A percentile compares a stretch with the other conserved stretches of the same genome.
Conservation (phyloP, 2,113 vertebrate species). For the Carassius carassius region DNA sequence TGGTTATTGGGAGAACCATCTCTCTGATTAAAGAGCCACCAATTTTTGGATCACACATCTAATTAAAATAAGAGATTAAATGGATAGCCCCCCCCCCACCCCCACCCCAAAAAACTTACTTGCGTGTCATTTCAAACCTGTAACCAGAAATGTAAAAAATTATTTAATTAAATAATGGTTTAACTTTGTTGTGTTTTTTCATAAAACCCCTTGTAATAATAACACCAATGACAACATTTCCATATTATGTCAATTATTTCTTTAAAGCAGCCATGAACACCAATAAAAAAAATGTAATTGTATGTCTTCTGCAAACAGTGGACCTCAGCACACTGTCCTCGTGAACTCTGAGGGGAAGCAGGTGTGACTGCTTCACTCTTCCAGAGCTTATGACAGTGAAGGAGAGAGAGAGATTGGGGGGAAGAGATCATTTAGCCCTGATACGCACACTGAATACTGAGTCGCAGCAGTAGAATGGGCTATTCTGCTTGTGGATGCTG, state of each 20-base stretch:
- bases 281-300: conserved; percentile 10
- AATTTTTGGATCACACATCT: not conserved
- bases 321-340: conserved; percentile 1
- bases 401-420: conserved; percentile 47
- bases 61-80: conserved; percentile 43
- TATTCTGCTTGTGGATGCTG: conserved; percentile 68
- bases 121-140: not conserved
- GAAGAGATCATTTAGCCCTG: conserved; percentile 70
- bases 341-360: conserved; percentile 33
- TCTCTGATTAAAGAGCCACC: not conserved
- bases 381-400: conserved; percentile 59
- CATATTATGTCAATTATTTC: not conserved
- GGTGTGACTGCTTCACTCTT: conserved; percentile 35
- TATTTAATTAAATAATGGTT: not conserved
- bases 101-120: too few relatives aligned
- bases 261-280: not conserved
- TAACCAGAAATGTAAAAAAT: not conserved
- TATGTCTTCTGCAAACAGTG: not conserved
- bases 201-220: not conserved
- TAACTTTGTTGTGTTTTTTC: not conserved
- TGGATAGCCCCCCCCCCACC: too few relatives aligned
- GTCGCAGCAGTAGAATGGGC: conserved; percentile 69
- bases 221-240: not conserved
- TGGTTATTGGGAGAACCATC: not conserved
- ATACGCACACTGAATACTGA: conserved; percentile 72